Conservation (phyloP, 2,888 invertebrate genomes). For the Gasteruption jaculator region DNA sequence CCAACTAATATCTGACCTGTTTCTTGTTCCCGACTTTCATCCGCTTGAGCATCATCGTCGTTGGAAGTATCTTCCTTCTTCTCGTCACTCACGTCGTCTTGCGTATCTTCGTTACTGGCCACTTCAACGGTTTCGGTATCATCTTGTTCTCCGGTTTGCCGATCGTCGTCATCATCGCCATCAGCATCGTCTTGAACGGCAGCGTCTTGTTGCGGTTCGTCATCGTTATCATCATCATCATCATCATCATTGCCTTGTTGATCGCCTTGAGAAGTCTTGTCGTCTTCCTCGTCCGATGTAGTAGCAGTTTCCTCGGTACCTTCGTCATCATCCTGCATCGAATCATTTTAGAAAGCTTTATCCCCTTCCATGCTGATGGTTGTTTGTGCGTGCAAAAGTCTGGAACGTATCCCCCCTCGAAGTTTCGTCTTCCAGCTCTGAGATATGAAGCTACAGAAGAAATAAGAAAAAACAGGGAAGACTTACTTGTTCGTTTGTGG, state of each 20-base stretch:
- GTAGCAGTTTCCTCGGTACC: no score
- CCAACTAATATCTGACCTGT: constrained; percentile 2
- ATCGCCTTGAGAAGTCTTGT: no score
- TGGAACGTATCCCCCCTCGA: neutral
- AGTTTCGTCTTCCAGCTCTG: neutral
- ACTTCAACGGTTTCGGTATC: constrained; percentile 22
- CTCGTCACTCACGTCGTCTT: constrained; percentile 17
- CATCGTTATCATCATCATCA: no score
- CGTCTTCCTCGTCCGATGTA: no score
- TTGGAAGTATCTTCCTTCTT: constrained; percentile 19
- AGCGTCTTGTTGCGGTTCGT: no score
- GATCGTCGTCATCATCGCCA: constrained; percentile 19
- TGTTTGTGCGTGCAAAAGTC: neutral
- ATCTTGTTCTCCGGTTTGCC: constrained; percentile 21
- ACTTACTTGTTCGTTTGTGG: neutral
- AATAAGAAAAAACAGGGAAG: constrained; percentile 1
- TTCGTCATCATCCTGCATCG: no score
- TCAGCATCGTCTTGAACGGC: constrained; percentile 17
- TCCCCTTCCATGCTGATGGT: no score
- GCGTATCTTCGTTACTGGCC: constrained; percentile 18
- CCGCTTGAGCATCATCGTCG: constrained; percentile 18
- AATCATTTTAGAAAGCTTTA: no score
- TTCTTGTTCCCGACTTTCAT: constrained; percentile 20
- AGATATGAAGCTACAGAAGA: neutral
- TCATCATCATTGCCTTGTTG: no score